phyloP scores from a whole-genome alignment of 2,113 vertebrate genomes.

The Paradisaea rubra region DNA sequence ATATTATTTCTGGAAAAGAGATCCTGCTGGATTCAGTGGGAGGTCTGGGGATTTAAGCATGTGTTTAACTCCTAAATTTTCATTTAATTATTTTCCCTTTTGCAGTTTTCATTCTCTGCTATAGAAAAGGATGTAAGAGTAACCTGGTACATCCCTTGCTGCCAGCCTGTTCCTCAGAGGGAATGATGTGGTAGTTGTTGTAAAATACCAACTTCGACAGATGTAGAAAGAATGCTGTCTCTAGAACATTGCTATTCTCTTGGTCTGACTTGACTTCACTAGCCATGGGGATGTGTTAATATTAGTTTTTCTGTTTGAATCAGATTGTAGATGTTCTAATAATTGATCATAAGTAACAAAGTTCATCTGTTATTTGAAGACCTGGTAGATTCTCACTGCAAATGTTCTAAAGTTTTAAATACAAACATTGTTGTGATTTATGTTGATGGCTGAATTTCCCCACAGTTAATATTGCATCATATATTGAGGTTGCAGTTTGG shows the following conservation, averaged over 20 bases:
- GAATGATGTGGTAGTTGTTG: not conserved
- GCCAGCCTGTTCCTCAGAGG: not conserved
- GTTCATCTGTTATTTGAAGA: not conserved
- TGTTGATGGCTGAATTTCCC: not conserved
- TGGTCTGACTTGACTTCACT: not conserved
- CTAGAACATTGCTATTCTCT: not conserved
- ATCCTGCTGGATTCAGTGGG: not conserved
- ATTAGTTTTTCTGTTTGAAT: not conserved
- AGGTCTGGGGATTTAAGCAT: not conserved
- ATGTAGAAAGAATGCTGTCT: fast-evolving
- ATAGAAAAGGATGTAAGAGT: not conserved
- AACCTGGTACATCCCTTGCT: not conserved
- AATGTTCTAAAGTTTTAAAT: not conserved
- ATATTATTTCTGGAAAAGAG: not conserved
- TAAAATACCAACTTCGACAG: not conserved
- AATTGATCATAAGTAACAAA: not conserved
- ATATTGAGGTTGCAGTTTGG: not conserved
- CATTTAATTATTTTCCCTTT: not conserved
- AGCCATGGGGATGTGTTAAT: not conserved
- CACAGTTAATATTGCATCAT: not conserved
- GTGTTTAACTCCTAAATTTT: not conserved
- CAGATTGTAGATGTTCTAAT: not conserved
- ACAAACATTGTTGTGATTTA: not conserved
- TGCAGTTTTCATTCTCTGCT: not conserved
- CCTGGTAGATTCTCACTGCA: not conserved